Evolutionary conservation across 2,888 invertebrate species (phyloP), one percentile per base, ranked within the genome.

Genomic region (Diaprepes abbreviatus): DNA sequence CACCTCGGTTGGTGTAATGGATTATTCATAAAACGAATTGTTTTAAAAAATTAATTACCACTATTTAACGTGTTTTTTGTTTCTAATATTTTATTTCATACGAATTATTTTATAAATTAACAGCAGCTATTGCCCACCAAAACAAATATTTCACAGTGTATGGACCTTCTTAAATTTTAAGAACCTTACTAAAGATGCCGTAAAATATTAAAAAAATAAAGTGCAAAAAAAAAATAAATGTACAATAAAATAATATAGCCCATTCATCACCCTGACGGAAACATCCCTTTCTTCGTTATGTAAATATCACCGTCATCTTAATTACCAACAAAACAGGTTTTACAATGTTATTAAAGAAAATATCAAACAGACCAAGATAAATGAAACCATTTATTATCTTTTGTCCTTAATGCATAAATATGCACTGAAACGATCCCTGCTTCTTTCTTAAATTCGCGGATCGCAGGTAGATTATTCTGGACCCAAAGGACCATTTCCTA

Each of bases 371-470:
- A 14, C 40, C 54, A 64, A 73, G 74, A 76, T 74, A 73, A 75
- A 76, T 75, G 72, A 71, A 68, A 74, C 72, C 74, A 74, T 75
- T 75, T 74, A 76, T 76, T 74, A 59, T 36, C 66, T 69, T 66
- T 73, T 70, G 60, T 70, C 7, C 48, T 31, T 48, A 17, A 54
- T 21, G 66, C 66, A 60, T 60, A 60, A 60, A 50, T 66, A 50
- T 33, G 38, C 50, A 52, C 59, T 12, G 28, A 31, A 33, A 31
- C 45, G 31, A 12, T 31, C 54, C 54, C 38, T 31, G 24, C 28
- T 60, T 67, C 66, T 60, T 60, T 66, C 66, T 66, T 60, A 60
- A 60, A 59, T 62, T 55, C 45, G 55, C 67, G 43, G 28, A 17
- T 1, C 16, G 35, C 68, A 68, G 62, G 63, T 68, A 68, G 63